Percentiles rank a stretch among this genome's conserved stretches.
phyloP scores from a whole-genome alignment of 2,113 vertebrate genomes.

The Eurypyga helias region DNA sequence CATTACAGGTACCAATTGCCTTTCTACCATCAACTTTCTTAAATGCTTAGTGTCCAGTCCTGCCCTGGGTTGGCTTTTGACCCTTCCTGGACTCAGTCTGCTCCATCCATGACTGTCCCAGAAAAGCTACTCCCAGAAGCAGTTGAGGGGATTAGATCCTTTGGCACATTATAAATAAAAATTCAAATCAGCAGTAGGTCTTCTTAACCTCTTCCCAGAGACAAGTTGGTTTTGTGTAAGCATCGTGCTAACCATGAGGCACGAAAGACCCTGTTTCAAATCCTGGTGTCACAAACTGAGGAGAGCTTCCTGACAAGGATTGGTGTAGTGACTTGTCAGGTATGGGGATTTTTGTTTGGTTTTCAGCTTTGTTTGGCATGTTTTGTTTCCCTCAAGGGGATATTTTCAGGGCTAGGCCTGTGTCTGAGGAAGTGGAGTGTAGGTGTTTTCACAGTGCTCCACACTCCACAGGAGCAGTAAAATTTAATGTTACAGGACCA shows the following conservation, averaged over 20 bases:
- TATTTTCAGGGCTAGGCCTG: not conserved
- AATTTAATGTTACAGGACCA: not conserved
- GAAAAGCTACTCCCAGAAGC: not conserved
- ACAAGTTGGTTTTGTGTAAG: not conserved
- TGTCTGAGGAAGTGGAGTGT: not conserved
- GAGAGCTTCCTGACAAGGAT: not conserved
- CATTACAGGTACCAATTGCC: conserved; percentile 76
- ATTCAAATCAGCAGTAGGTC: not conserved
- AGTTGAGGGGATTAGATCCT: not conserved
- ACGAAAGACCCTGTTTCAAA: conserved; percentile 23
- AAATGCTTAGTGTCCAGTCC: not conserved
- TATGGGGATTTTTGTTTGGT: not conserved
- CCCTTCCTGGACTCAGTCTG: not conserved
- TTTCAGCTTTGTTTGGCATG: not conserved
- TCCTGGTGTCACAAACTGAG: conserved; percentile 50
- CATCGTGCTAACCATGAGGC: not conserved
- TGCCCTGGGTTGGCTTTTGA: not conserved
- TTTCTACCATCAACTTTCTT: not conserved
- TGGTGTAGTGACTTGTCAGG: not conserved
- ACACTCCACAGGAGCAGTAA: not conserved
- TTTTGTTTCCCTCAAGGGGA: not conserved
- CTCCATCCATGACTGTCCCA: not conserved
- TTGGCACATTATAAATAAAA: not conserved
- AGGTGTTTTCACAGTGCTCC: not conserved
- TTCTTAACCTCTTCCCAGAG: not conserved